Evolutionary conservation across 2,888 invertebrate species (phyloP).

Genomic region (Drosophila prolongata): DNA sequence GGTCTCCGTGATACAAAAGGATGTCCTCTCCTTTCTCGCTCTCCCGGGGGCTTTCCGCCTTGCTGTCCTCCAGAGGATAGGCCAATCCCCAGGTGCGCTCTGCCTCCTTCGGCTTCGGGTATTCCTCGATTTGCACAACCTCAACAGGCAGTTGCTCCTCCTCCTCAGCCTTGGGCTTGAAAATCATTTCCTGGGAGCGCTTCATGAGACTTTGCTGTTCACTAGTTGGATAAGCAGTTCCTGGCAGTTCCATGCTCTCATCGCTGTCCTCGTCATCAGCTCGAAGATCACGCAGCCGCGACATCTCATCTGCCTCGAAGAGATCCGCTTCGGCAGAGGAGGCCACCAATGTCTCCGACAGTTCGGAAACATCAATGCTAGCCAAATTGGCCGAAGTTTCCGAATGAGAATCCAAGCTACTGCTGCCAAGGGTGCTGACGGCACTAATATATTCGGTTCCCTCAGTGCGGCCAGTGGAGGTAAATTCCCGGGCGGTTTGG

Average conservation of each 20-base stretch:
- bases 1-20: slow-evolving; percentile 76
- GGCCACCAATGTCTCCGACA: slow-evolving; percentile 96
- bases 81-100: slow-evolving; percentile 79
- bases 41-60: slow-evolving; percentile 68
- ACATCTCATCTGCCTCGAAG: slow-evolving; percentile 85
- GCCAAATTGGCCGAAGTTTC: slow-evolving; percentile 95
- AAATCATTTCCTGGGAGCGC: slow-evolving; percentile 95
- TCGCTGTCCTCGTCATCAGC: slow-evolving; percentile 85
- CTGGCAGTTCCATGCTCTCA: slow-evolving; percentile 85
- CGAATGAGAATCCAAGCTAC: slow-evolving; percentile 89
- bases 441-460: slow-evolving; percentile 95
- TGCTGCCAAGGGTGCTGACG: slow-evolving; percentile 89
- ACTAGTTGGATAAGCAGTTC: slow-evolving; percentile 57
- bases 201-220: slow-evolving; percentile 90
- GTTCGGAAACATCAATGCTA: slow-evolving; percentile 95
- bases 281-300: slow-evolving; percentile 86
- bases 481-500: slow-evolving; percentile 92
- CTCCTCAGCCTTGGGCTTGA: slow-evolving; percentile 88
- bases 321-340: slow-evolving; percentile 91
- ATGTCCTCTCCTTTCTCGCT: slow-evolving; percentile 74
- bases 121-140: slow-evolving; percentile 59
- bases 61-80: slow-evolving; percentile 81
- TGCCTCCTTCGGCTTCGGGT: slow-evolving; percentile 69
- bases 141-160: slow-evolving; percentile 80
- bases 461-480: slow-evolving; percentile 90